Percentiles rank a stretch among this genome's conserved stretches.
Evolutionary conservation across 2,888 invertebrate genomes (phyloP).

Genomic region (Parnassius mnemosyne): DNA sequence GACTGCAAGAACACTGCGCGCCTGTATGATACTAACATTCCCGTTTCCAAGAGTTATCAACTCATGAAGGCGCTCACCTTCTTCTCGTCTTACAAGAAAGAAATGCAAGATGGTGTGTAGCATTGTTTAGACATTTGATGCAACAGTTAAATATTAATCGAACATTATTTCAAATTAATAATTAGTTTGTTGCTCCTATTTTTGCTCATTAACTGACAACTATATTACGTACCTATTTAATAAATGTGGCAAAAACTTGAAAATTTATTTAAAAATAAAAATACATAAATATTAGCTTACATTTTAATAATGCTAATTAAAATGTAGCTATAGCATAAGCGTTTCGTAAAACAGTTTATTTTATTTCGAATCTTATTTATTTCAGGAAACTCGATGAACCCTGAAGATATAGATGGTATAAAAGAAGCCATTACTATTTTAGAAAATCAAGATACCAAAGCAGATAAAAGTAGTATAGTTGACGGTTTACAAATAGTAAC

Average conservation of each 20-base stretch:
- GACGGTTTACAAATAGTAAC: slow-evolving; percentile 57
- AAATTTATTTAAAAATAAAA: too few species aligned
- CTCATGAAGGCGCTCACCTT: slow-evolving; percentile 94
- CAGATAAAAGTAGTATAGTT: slow-evolving; percentile 33
- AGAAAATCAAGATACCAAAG: slow-evolving; percentile 57
- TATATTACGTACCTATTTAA: too few species aligned
- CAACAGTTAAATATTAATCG: too few species aligned
- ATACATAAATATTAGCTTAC: too few species aligned
- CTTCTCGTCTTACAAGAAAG: slow-evolving; percentile 91
- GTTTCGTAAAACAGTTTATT: too few species aligned
- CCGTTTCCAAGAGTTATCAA: slow-evolving; percentile 94
- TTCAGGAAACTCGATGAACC: slow-evolving; percentile 57
- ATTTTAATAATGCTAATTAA: too few species aligned
- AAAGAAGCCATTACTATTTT: slow-evolving; percentile 71
- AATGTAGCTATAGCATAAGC: too few species aligned
- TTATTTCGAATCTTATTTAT: not conserved
- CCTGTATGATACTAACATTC: slow-evolving; percentile 93
- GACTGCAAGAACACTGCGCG: slow-evolving; percentile 91
- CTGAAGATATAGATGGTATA: slow-evolving; percentile 65
- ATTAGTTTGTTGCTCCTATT: too few species aligned
- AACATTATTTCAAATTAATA: too few species aligned
- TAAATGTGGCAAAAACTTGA: too few species aligned
- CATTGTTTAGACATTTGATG: not conserved
- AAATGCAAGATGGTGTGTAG: slow-evolving; percentile 62
- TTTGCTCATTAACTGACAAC: too few species aligned